These are phyloP conservation scores for Calephelis virginiensis DNA, from an alignment of 1,140 invertebrate genomes.

Conservation along the genomic window DNA sequence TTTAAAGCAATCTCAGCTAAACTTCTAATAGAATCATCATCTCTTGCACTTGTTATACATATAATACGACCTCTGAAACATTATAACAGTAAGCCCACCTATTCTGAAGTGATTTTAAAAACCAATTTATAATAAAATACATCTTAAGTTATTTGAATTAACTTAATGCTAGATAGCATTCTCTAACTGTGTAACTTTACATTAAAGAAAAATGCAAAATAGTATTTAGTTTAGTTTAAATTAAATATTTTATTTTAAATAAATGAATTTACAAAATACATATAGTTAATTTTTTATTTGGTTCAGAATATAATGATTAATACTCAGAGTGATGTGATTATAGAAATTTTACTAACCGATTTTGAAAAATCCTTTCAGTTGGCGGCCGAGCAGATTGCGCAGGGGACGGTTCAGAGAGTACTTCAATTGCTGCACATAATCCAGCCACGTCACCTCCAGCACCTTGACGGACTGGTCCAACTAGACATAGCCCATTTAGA, in stretches of 20 bases:
- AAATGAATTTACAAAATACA: too few species aligned
- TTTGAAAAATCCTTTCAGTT: slow-evolving; percentile 80
- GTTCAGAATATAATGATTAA: background rate
- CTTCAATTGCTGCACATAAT: slow-evolving; percentile 91
- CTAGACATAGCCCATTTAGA: slow-evolving; percentile 58
- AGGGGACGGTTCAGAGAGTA: slow-evolving; percentile 89
- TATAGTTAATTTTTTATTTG: too few species aligned
- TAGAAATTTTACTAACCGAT: slow-evolving; percentile 56
- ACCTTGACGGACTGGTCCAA: slow-evolving; percentile 58
- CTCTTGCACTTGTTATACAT: slow-evolving; percentile 91
- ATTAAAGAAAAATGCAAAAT: too few species aligned
- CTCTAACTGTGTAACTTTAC: too few species aligned
- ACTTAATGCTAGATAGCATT: too few species aligned
- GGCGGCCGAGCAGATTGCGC: slow-evolving; percentile 66
- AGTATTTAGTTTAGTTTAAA: too few species aligned
- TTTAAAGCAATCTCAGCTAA: slow-evolving; percentile 92
- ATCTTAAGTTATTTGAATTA: too few species aligned
- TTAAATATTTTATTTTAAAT: too few species aligned
- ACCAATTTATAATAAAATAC: too few species aligned
- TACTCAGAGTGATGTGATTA: too few species aligned
- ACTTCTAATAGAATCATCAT: slow-evolving; percentile 89
- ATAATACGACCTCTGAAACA: slow-evolving; percentile 89
- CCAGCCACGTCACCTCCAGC: slow-evolving; percentile 87
- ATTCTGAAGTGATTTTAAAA: too few species aligned
- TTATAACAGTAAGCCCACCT: too few species aligned